A percentile compares a stretch with the other conserved stretches of the same genome.
Evolutionary conservation across 2,888 invertebrate genomes (phyloP).

Genomic region (Synanthedon formicaeformis): DNA sequence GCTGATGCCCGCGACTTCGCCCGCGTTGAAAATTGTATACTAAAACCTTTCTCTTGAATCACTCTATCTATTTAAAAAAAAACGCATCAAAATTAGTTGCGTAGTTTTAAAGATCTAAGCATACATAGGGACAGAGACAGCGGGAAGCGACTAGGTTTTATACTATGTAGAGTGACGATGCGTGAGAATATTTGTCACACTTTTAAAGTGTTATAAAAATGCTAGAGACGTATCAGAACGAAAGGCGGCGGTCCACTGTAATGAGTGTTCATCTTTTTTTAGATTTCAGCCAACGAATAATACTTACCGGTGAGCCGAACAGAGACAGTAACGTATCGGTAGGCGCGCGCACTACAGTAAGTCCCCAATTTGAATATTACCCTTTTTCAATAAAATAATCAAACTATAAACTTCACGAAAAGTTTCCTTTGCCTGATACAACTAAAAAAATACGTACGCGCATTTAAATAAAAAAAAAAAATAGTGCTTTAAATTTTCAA

Average conservation of each 20-base stretch:
- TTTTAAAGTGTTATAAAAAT: not conserved
- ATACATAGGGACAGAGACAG: too few species aligned
- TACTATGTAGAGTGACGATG: too few species aligned
- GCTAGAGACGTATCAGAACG: slow-evolving; percentile 1
- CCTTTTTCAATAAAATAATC: slow-evolving; percentile 12
- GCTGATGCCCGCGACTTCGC: too few species aligned
- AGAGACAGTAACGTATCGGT: slow-evolving; percentile 49
- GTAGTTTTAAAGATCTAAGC: too few species aligned
- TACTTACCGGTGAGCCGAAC: slow-evolving; percentile 24
- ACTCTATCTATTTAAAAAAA: too few species aligned
- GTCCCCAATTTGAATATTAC: slow-evolving; percentile 26
- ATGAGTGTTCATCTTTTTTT: slow-evolving; percentile 61
- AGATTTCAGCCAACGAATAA: slow-evolving; percentile 55
- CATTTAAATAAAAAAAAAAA: not conserved
- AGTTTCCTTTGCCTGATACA: not conserved
- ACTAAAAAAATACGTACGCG: not conserved
- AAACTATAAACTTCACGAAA: slow-evolving; percentile 9
- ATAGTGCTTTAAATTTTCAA: slow-evolving; percentile 3
- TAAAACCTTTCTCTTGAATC: too few species aligned
- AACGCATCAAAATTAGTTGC: too few species aligned
- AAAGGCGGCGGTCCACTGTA: slow-evolving; percentile 18
- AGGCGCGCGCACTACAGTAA: slow-evolving; percentile 64
- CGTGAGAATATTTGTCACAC: not conserved
- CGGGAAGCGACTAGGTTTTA: too few species aligned
- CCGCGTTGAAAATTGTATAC: too few species aligned